These are phyloP conservation scores for Nomada lathburiana DNA, from an alignment of 2,888 invertebrate species.

Conservation along the genomic window DNA sequence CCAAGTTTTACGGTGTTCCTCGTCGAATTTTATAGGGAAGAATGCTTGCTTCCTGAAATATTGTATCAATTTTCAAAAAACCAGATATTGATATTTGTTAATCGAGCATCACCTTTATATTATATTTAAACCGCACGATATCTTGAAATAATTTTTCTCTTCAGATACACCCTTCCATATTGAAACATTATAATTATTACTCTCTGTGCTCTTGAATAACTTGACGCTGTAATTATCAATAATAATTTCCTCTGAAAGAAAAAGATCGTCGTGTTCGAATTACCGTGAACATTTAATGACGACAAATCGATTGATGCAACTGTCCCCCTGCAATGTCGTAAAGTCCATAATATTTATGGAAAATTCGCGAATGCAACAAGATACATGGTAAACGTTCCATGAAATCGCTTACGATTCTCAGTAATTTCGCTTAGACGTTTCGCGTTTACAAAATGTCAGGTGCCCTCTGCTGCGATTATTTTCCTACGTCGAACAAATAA, in stretches of 20 bases:
- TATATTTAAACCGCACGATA: no score
- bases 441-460: slow-evolving; percentile 15
- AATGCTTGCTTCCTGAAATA: no score
- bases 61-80: no score
- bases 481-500: slow-evolving; percentile 38
- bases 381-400: not conserved
- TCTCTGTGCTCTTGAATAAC: not conserved
- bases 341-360: not conserved
- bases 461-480: slow-evolving; percentile 36
- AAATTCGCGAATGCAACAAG: not conserved
- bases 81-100: no score
- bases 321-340: no score
- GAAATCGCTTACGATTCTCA: slow-evolving; percentile 20
- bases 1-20: not conserved
- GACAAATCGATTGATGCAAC: no score
- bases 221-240: not conserved
- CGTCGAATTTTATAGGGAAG: no score
- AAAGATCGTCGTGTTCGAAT: no score
- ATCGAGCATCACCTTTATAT: no score
- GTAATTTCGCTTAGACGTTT: not conserved
- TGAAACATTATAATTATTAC: not conserved
- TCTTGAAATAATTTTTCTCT: no score
- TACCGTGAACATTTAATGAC: no score
- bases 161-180: not conserved
- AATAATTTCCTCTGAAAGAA: not conserved